A percentile compares a stretch with the other conserved stretches of the same genome.
Evolutionary conservation across 2,888 invertebrate species (phyloP).

Genomic region (Blera fallax): DNA sequence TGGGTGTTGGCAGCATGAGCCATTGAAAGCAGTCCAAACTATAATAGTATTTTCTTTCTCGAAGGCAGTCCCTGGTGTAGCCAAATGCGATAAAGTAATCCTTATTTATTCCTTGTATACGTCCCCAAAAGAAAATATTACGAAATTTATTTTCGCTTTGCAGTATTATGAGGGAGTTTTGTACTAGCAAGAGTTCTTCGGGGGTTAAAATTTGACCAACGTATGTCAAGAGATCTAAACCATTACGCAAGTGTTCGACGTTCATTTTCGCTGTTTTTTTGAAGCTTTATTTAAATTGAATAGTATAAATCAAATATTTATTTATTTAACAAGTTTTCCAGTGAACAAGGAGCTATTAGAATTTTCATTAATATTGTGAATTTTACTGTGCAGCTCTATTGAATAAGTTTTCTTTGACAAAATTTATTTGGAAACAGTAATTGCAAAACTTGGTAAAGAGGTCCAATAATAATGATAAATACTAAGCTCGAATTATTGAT

Average conservation of each 20-base stretch:
- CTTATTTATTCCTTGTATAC: conserved; percentile 87
- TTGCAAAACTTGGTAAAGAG: too few species aligned
- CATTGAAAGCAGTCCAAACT: conserved; percentile 88
- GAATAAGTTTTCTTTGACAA: too few species aligned
- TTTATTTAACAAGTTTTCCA: not conserved
- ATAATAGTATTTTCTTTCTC: conserved; percentile 89
- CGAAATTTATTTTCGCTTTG: conserved; percentile 93
- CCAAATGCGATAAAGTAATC: conserved; percentile 94
- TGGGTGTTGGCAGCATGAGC: conserved; percentile 83
- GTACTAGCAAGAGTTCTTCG: conserved; percentile 88
- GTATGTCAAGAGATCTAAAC: conserved; percentile 79
- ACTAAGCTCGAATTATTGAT: too few species aligned
- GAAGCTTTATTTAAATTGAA: too few species aligned
- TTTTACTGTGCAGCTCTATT: too few species aligned
- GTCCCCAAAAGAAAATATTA: conserved; percentile 93
- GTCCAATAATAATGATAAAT: too few species aligned
- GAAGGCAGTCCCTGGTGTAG: conserved; percentile 87
- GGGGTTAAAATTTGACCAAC: conserved; percentile 88
- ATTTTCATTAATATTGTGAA: not conserved
- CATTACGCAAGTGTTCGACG: conserved; percentile 79
- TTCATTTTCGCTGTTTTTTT: conserved; percentile 77
- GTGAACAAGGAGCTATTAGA: not conserved
- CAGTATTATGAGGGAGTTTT: conserved; percentile 89
- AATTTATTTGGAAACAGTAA: too few species aligned
- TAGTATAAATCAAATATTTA: not conserved